Base-by-base conservation (phyloP, 2,797 vertebrate genomes). In the Distichodus sexfasciatus region DNA sequence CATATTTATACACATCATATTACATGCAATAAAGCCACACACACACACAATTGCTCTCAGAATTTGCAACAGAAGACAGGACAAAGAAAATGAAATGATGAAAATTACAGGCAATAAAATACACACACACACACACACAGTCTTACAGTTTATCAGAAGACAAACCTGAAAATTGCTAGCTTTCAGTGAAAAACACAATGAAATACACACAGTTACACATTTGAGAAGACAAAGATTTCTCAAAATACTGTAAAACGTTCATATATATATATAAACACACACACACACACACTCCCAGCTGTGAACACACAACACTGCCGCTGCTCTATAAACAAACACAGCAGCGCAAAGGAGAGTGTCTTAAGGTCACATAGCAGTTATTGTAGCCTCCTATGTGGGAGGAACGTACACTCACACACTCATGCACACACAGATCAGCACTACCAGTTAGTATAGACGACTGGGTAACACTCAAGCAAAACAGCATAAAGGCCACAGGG, bases 381-480 rank as follows among this genome's bases (percentile, higher is more conserved):
- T 62, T 26, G 43, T 46, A 69, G 57, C 14, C 28, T 19, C 12
- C 14, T 53, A 38, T 6, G 67, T 44, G 41, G 43, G 43, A 58
- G 53, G 19, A 15, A 47, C 29, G 43, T 36, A 47, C 12, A 3
- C 29, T 1, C 36, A 8, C 17, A 28, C 40, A 7, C 57, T 36
- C 62, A 36, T 15, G 33, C 33, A 36, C 11, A 64, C 14, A 36
- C 44, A 43, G 44, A 24, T 19, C 33, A 55, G 69, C 26, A 50
- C 38, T n/a, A 53, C 60, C 31, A 23, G 53, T 15, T 28, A 29
- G 61, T 28, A 38, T 9, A 47, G 54, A 38, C 43, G 19, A 21
- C 58, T 38, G 47, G 41, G 47, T 41, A 11, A 12, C 29, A 64
- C 57, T 63, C 43, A 51, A 75, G 28, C 66, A 61, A 23, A 53